phyloP scores from a whole-genome alignment of 2,888 invertebrate species.

The Pyrrhopygopsis socrates region DNA sequence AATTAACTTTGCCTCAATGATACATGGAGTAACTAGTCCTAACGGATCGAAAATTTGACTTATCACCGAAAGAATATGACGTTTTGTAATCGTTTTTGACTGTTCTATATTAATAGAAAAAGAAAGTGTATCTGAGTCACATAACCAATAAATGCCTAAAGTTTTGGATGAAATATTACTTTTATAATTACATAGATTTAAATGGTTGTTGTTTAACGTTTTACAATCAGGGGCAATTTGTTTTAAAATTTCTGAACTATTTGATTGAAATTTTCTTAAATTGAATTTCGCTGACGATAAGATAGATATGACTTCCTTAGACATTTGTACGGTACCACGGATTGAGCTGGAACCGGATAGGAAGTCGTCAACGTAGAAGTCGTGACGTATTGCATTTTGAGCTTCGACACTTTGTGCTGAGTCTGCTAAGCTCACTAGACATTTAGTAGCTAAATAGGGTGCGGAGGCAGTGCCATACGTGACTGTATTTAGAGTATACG shows the following conservation, averaged over 20 bases:
- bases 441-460: slow-evolving; percentile 76
- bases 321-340: slow-evolving; percentile 49
- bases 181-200: slow-evolving; percentile 4
- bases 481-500: slow-evolving; percentile 68
- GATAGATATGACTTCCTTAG: slow-evolving; percentile 55
- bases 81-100: background rate
- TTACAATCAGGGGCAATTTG: background rate
- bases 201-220: background rate
- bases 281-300: slow-evolving; percentile 69
- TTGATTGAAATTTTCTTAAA: slow-evolving; percentile 79
- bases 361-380: background rate
- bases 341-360: slow-evolving; percentile 62
- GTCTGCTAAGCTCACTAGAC: slow-evolving; percentile 61
- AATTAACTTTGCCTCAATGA: slow-evolving; percentile 77
- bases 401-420: slow-evolving; percentile 41
- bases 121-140: slow-evolving; percentile 57
- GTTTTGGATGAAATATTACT: slow-evolving; percentile 70
- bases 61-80: background rate
- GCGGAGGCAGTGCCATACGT: slow-evolving; percentile 81
- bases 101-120: slow-evolving; percentile 68
- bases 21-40: slow-evolving; percentile 66
- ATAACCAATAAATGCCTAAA: slow-evolving; percentile 80
- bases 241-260: slow-evolving; percentile 51
- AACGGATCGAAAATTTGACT: slow-evolving; percentile 81
- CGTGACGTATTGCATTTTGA: background rate